phyloP scores from a whole-genome alignment of 1,140 invertebrate species.

The Drosophila grimshawi region DNA sequence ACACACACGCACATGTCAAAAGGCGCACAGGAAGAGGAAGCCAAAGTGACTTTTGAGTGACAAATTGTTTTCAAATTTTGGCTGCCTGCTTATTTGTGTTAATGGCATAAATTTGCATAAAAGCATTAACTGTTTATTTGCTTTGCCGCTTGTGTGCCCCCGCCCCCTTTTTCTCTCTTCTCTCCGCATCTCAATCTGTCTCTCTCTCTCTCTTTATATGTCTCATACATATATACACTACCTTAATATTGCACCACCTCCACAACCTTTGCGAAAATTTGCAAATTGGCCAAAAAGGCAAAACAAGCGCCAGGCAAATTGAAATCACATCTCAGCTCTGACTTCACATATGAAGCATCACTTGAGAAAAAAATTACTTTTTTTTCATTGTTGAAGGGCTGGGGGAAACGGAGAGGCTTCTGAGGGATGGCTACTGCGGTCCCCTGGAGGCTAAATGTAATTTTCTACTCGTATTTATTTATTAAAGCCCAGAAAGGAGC shows the following conservation, averaged over 20 bases:
- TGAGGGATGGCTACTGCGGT: conserved; percentile 41
- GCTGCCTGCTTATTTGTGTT: conserved; percentile 77
- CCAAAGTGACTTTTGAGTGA: conserved; percentile 81
- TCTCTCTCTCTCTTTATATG: neutral
- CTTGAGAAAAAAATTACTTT: conserved; percentile 49
- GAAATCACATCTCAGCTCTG: conserved; percentile 67
- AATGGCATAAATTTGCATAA: conserved; percentile 83
- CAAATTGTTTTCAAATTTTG: conserved; percentile 82
- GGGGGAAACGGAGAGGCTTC: conserved; percentile 15
- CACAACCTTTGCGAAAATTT: conserved; percentile 69
- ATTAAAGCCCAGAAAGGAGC: conserved; percentile 69
- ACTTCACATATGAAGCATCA: conserved; percentile 27
- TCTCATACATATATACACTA: conserved; percentile 7
- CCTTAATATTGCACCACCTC: conserved; percentile 30
- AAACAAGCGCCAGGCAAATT: conserved; percentile 59
- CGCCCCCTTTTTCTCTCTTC: neutral
- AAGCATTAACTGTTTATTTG: conserved; percentile 83
- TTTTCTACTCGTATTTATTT: conserved; percentile 78
- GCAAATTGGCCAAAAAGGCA: conserved; percentile 77
- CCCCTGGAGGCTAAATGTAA: conserved; percentile 75
- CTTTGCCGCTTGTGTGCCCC: conserved; percentile 65
- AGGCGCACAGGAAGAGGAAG: conserved; percentile 28
- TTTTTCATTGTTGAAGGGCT: conserved; percentile 5
- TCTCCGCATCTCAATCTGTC: neutral
- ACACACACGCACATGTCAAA: no score